Base-by-base conservation (phyloP, 2,113 vertebrate species). In the Chitala chitala region DNA sequence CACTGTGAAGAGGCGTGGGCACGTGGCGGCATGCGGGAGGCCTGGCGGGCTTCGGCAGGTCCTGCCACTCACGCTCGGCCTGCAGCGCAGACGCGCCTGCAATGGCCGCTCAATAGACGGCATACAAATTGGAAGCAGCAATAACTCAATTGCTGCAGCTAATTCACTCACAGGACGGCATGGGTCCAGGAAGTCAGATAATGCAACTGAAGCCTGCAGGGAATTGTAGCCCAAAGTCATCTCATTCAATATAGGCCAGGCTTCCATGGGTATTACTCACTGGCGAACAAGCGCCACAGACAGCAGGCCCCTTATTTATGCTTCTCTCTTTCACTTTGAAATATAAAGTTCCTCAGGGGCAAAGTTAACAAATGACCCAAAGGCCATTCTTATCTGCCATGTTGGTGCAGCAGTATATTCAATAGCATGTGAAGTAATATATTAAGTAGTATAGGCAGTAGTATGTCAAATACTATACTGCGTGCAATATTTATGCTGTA, bases 141-240 rank as follows among this genome's bases (percentile, higher is more conserved):
- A 90, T 90, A 89, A 90, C 85, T 90, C 89, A 90, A 85, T 90
- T 81, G 85, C 82, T 82, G 83, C 83, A 81, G 86, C 85, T 91
- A 90, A 92, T 90, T 90, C 85, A 88, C 85, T 90, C 86, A 84
- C 51, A 76, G 82, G 78, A 50, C 33, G 85, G 85, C 87, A 85
- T 59, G 73, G 85, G 81, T 86, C 88, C 89, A 90, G 84, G 86
- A 87, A 88, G 83, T 85, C 85, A 80, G 84, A 87, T 86, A 90
- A 91, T 86, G 84, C 83, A 87, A 86, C 82, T 78, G 84, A 84
- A 80, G 86, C 82, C 87, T 83, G 79, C 78, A 73, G 89, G 86
- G 86, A 89, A 89, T 88, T 88, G 87, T 86, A 87, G 82, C 85
- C 83, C 75, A 79, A 81, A 87, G 88, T 87, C 86, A 86, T 87